Evolutionary conservation across 2,888 invertebrate genomes (phyloP).

Genomic region (Brachypalpus laphriformis): DNA sequence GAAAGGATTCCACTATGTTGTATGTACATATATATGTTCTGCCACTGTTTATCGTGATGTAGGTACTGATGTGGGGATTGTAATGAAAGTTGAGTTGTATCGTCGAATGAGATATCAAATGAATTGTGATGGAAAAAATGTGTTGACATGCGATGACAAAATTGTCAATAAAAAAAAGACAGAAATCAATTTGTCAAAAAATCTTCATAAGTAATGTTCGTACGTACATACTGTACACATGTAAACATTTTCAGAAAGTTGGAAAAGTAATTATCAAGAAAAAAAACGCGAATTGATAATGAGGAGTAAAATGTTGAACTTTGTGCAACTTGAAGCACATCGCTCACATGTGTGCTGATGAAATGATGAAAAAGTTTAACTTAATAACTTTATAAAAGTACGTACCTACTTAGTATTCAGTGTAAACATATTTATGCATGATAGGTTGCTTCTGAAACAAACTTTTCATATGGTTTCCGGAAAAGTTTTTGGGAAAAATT

Average conservation of each 20-base stretch:
- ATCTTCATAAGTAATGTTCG: background rate
- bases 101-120: background rate
- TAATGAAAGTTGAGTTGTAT: slow-evolving; percentile 6
- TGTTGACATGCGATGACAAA: slow-evolving; percentile 8
- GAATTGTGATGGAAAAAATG: background rate
- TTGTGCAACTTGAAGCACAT: background rate
- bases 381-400: too few relatives aligned
- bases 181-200: background rate
- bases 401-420: too few relatives aligned
- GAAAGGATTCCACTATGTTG: slow-evolving; percentile 12
- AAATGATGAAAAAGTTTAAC: background rate
- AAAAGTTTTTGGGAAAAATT: too few relatives aligned
- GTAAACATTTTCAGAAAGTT: background rate
- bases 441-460: too few relatives aligned
- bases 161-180: slow-evolving; percentile 13
- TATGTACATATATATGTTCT: background rate
- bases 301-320: background rate
- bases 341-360: too few relatives aligned
- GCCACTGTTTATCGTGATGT: too few relatives aligned
- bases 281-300: background rate
- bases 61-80: background rate
- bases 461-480: background rate
- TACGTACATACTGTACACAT: background rate
- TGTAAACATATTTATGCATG: too few relatives aligned
- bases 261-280: background rate